These are phyloP conservation scores for Sesia apiformis DNA, from an alignment of 2,888 invertebrate genomes.

Conservation along the genomic window DNA sequence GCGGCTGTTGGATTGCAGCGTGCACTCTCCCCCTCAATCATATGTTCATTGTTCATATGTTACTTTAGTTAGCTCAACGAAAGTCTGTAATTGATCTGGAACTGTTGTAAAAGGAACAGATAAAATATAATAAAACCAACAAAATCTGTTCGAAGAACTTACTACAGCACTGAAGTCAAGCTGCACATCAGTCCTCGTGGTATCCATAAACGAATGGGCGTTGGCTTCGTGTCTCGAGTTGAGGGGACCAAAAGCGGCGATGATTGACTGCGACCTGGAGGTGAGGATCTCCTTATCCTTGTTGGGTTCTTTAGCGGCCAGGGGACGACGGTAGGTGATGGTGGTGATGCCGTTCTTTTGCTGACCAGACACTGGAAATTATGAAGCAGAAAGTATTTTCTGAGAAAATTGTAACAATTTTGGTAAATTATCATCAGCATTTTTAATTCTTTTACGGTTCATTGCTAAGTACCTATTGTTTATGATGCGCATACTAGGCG, in stretches of 20 bases:
- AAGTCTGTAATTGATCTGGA: too few relatives aligned
- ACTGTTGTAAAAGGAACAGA: too few relatives aligned
- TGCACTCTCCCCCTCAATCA: too few relatives aligned
- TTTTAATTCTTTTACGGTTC: too few relatives aligned
- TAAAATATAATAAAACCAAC: too few relatives aligned
- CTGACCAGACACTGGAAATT: constrained; percentile 77
- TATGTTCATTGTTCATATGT: too few relatives aligned
- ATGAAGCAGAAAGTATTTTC: background rate
- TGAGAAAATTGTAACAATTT: too few relatives aligned
- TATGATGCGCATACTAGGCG: too few relatives aligned
- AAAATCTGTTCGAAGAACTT: constrained; percentile 7
- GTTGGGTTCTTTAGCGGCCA: constrained; percentile 82
- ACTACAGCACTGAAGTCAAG: constrained; percentile 84
- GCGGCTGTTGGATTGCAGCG: too few relatives aligned
- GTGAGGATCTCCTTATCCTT: constrained; percentile 81
- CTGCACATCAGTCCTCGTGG: constrained; percentile 81
- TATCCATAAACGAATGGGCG: constrained; percentile 84
- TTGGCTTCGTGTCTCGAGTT: constrained; percentile 88
- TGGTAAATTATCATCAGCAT: too few relatives aligned
- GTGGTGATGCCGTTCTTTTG: constrained; percentile 86
- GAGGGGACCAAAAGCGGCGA: constrained; percentile 91
- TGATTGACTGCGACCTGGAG: constrained; percentile 82
- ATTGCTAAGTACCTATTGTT: too few relatives aligned
- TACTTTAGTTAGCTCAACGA: too few relatives aligned
- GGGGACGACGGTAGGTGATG: constrained; percentile 84